phyloP scores from a whole-genome alignment of 1,140 invertebrate genomes.

The Lasioglossum baleicum region DNA sequence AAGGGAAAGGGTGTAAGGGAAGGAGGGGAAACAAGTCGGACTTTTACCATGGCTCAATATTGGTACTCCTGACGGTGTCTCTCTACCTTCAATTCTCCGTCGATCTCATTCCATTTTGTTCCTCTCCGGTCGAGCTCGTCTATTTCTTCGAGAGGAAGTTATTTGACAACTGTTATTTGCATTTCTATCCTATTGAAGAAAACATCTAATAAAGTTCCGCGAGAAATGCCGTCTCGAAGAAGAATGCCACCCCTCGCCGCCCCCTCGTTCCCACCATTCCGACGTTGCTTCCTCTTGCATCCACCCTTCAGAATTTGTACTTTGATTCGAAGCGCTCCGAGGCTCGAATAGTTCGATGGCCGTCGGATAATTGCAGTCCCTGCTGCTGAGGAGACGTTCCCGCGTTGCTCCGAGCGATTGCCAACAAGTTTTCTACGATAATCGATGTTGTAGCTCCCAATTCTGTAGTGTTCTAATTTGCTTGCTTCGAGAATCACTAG shows the following conservation, averaged over 20 bases:
- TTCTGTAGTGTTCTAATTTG: background rate
- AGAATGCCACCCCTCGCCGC: conserved; percentile 41
- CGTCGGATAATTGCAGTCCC: conserved; percentile 9
- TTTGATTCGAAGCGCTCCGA: conserved; percentile 42
- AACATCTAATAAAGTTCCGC: conserved; percentile 74
- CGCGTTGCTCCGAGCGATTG: background rate
- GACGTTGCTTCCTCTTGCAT: conserved; percentile 2
- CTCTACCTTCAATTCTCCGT: conserved; percentile 54
- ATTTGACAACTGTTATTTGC: conserved; percentile 75
- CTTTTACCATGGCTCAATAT: conserved; percentile 74
- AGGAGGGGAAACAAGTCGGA: conserved; percentile 43
- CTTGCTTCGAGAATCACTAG: too few species aligned
- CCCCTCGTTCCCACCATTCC: conserved; percentile 5
- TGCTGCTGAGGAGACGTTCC: background rate
- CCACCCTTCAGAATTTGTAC: conserved; percentile 50
- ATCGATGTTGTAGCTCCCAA: background rate
- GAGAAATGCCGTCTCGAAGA: conserved; percentile 57
- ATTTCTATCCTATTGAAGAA: conserved; percentile 75
- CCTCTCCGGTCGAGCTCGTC: conserved; percentile 18
- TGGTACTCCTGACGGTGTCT: conserved; percentile 65
- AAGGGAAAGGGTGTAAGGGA: conserved; percentile 1
- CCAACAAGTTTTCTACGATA: background rate
- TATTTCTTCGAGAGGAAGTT: conserved; percentile 63
- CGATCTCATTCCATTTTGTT: conserved; percentile 53
- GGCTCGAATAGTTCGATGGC: conserved; percentile 55